Base-by-base conservation (phyloP, 2,888 invertebrate genomes). In the Steinernema carpocapsae region DNA sequence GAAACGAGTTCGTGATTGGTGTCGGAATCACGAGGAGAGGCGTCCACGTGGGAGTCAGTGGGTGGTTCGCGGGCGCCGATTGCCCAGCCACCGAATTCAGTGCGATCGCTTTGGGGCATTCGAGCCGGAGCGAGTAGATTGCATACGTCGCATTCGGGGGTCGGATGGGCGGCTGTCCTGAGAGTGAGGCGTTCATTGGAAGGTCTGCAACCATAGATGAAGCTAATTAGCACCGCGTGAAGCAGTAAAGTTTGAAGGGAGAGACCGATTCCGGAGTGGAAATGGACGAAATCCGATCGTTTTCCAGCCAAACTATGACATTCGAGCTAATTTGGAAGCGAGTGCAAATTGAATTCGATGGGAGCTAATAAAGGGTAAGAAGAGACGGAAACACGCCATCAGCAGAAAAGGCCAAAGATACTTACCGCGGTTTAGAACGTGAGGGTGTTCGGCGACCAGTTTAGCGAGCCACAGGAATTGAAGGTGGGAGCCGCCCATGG, bases 21-120 rank as follows among this genome's bases (percentile, higher is more conserved):
- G 80, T 82, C 37, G 72, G 74, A 46, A 76, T 83, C 26, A 80
- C 78, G 7, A 78, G 74, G 12, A 83, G 59, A n/a, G 82, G 79
- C 42, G 74, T 71, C 80, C 80, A 80, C 12, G 56, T 64, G 73
- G 71, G 72, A 12, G 71, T 74, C 42, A 70, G 59, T 10, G 64
- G 64, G 71, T 72, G 75, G 14, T 29, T 46, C 22, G 51, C 26
- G 17, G 51, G 24, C 19, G 59, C 12, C 19, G 10, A 29, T 2
- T 29, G 29, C 12, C 64, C 32, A 3, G 64, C 10, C 3, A 29
- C 17, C 2, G 19, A 17, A 24, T 26, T 12, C 22, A 26, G 2
- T 4, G 56, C 29, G 12, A 29, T 17, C 17, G 29, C 7, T 26
- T 64, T 64, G 1, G 64, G 32, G 32, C 64, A 64, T 26, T 64